Evolutionary conservation across 2,888 invertebrate genomes (phyloP), one percentile per base, ranked within the genome.

Genomic region (Hirtodrosophila alboralis): DNA sequence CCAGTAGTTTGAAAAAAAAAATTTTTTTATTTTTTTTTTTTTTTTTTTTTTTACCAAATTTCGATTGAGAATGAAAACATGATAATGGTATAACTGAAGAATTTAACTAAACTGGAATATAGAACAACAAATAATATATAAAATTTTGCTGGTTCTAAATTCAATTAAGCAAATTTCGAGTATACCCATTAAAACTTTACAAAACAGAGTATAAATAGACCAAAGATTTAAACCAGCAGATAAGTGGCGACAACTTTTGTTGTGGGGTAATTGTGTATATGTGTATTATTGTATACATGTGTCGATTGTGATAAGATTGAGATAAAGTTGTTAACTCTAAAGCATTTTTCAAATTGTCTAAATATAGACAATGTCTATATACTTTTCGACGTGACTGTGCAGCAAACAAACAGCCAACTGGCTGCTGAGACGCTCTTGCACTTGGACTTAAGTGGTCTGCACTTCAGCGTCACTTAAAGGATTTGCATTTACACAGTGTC

Each of bases 401-500:
- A 6, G 9, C 12, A 38, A 3, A 9, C 38, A 33, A 49, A 36
- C 51, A 45, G 52, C 10, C 44, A 30, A 23, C 30, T 47, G 27
- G 12, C 45, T 36, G 14, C 51, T 49, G 41, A 48, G 44, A 38
- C 65, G 23, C 37, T 14, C 44, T 34, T 48, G n/a, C 66, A 59
- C 59, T 66, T 44, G 31, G 31, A 16, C 28, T 66, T 45, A 26
- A 70, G 70, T 73, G 70, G 27, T 2, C 37, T 4, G 33, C 70
- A 66, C 61, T 52, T 43, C 27, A 66, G 28, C 13, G 59, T n/a
- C 74, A 74, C 74, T 75, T 77, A 74, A 75, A 74, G 78, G 74
- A 75, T 75, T 75, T 73, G 74, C 74, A 73, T 62, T 65, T 62
- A 52, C 56, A 53, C 76, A 72, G 58, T 67, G 45, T 68, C 76